A percentile compares a stretch with the other conserved stretches of the same genome.
Evolutionary conservation across 1,140 invertebrate species (phyloP).

Genomic region (Heliconius eleuchia): DNA sequence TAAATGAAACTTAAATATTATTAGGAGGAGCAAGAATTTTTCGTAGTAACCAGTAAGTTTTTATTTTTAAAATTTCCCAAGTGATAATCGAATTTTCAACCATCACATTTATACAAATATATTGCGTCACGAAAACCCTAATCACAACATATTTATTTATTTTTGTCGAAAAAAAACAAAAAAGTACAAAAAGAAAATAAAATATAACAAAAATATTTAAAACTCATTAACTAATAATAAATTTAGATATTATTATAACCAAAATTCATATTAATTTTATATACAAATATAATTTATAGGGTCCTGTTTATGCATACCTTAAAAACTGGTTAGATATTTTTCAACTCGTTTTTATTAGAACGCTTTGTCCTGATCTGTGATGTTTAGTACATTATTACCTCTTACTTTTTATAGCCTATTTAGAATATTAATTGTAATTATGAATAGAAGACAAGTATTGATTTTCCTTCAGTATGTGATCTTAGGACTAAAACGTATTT

Average conservation of each 20-base stretch:
- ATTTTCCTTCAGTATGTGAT: background rate
- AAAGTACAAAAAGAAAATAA: background rate
- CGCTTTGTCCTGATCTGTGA: background rate
- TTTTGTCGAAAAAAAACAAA: background rate
- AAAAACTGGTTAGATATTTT: background rate
- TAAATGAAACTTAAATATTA: no score
- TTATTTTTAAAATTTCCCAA: no score
- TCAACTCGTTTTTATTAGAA: background rate
- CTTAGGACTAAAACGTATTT: no score
- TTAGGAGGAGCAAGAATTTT: no score
- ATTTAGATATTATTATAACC: background rate
- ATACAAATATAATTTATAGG: constrained; percentile 1
- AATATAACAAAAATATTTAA: background rate
- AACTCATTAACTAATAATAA: background rate
- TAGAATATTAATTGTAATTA: background rate
- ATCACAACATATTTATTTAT: no score
- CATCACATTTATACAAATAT: no score
- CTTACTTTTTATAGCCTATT: background rate
- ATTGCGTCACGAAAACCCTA: no score
- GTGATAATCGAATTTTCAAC: no score
- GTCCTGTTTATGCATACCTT: background rate
- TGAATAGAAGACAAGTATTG: background rate
- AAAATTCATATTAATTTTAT: background rate
- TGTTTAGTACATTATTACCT: background rate
- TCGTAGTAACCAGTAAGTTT: no score